A percentile compares a stretch with the other conserved stretches of the same genome.
Conservation (phyloP, 2,797 vertebrate species). For the Rhadinocentrus ornatus region DNA sequence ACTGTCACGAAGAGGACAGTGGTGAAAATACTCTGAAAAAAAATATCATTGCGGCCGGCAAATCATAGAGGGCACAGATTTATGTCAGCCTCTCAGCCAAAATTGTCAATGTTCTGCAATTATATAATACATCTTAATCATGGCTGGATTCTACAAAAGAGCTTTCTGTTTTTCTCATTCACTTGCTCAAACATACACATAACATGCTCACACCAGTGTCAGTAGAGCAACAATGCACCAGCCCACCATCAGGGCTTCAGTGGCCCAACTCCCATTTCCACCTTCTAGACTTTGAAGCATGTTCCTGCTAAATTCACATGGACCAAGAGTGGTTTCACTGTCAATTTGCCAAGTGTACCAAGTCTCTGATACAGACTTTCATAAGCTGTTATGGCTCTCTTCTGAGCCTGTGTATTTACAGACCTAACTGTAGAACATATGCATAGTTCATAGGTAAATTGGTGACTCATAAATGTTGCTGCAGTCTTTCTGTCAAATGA, state of each 20-base stretch:
- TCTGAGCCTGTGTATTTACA: background rate
- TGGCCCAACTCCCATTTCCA: background rate
- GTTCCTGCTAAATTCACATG: background rate
- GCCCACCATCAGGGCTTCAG: background rate
- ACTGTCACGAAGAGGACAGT: no score
- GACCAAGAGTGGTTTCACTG: background rate
- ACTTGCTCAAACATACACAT: background rate
- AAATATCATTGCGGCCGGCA: no score
- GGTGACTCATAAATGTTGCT: no score
- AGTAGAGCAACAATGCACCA: background rate
- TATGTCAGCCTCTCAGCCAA: conserved; percentile 54
- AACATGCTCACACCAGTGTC: background rate
- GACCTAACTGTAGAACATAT: background rate
- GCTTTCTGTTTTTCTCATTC: background rate
- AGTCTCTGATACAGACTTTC: background rate
- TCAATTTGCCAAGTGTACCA: background rate
- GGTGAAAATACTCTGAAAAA: no score
- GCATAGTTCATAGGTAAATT: background rate
- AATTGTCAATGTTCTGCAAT: background rate
- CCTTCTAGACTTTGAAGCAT: background rate
- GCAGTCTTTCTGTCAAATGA: background rate
- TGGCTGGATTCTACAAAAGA: background rate
- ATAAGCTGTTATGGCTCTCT: background rate
- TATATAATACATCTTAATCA: background rate
- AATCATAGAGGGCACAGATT: conserved; percentile 71